A percentile compares a stretch with the other conserved stretches of the same genome.
phyloP scores from a whole-genome alignment of 2,113 vertebrate species.

The Rissa tridactyla region DNA sequence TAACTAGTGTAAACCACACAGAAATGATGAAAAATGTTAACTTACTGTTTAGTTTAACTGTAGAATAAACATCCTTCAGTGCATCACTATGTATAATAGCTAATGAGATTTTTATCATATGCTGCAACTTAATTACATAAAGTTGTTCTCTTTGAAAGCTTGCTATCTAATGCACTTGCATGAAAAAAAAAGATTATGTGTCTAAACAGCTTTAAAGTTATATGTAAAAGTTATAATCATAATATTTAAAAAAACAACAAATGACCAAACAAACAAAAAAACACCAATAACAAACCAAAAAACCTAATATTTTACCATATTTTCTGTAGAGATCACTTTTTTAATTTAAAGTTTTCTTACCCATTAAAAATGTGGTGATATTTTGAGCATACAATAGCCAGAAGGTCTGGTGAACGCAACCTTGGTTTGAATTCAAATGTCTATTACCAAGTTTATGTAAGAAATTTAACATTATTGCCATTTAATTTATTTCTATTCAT shows the following conservation, averaged over 20 bases:
- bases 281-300: rapidly evolving
- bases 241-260: background rate
- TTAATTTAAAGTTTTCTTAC: background rate
- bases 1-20: background rate
- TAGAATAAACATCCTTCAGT: background rate
- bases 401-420: background rate
- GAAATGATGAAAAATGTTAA: background rate
- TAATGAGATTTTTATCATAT: background rate
- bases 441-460: background rate
- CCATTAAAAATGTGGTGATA: background rate
- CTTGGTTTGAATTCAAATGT: background rate
- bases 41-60: background rate
- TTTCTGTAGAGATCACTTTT: background rate
- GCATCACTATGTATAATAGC: background rate
- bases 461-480: background rate
- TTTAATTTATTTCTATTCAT: background rate
- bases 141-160: background rate
- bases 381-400: background rate
- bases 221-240: background rate
- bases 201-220: background rate
- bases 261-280: background rate
- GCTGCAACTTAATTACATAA: background rate
- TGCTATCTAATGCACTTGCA: background rate
- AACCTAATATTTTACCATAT: background rate
- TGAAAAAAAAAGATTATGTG: background rate